phyloP scores from a whole-genome alignment of 2,113 vertebrate genomes.

The Macrotis lagotis region DNA sequence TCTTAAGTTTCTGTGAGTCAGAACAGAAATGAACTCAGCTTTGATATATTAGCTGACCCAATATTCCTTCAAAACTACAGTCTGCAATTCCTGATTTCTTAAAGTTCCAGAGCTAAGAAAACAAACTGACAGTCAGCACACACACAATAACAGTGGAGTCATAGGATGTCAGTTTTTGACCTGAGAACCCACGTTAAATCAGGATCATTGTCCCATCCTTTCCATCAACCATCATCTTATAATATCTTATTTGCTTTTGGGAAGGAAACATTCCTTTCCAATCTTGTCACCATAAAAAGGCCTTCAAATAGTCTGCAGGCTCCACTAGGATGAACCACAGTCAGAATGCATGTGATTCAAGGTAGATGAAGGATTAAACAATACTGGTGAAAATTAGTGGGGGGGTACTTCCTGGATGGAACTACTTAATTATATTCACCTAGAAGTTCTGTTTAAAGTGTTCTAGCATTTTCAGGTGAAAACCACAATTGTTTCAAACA shows the following conservation, averaged over 20 bases:
- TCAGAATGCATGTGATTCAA: background rate
- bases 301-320: no score
- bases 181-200: background rate
- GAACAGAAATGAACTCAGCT: no score
- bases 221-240: background rate
- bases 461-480: background rate
- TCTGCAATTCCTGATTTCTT: no score
- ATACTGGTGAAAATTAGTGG: background rate
- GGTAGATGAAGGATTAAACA: background rate
- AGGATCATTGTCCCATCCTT: background rate
- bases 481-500: background rate
- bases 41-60: no score
- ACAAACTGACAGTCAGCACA: background rate
- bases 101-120: background rate
- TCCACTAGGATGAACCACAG: background rate
- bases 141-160: no score
- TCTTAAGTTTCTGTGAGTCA: no score
- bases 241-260: background rate
- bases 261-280: background rate
- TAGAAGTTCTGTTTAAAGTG: background rate
- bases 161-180: no score
- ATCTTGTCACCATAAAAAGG: no score
- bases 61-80: no score
- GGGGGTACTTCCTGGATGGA: background rate
- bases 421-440: background rate